A percentile compares a stretch with the other conserved stretches of the same genome.
phyloP scores from a whole-genome alignment of 2,888 invertebrate species.

The Tenthredo livida region DNA sequence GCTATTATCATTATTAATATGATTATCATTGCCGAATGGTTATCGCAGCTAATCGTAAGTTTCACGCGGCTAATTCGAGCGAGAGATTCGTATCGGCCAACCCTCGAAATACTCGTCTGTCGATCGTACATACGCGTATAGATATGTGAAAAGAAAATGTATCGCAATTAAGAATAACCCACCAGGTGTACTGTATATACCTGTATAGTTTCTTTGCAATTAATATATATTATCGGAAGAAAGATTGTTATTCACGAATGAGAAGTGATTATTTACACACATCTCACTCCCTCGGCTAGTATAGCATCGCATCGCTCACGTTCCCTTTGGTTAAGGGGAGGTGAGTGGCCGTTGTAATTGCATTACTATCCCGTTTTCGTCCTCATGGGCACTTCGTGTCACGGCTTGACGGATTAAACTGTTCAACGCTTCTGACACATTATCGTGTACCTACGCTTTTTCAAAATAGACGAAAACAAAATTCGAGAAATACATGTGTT shows the following conservation, averaged over 20 bases:
- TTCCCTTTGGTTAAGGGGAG: constrained; percentile 58
- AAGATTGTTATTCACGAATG: constrained; percentile 14
- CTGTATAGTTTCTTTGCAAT: not conserved
- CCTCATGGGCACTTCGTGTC: constrained; percentile 70
- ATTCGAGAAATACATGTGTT: not conserved
- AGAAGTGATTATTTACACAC: constrained; percentile 28
- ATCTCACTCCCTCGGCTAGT: constrained; percentile 17
- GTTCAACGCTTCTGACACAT: constrained; percentile 71
- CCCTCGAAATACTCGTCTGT: not conserved
- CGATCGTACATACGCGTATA: too few relatives aligned
- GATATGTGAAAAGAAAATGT: not conserved
- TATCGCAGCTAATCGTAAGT: not conserved
- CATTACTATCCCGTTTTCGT: constrained; percentile 66
- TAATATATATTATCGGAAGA: not conserved
- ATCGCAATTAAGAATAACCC: not conserved
- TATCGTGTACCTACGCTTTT: constrained; percentile 15
- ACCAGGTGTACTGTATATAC: not conserved
- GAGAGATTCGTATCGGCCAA: not conserved
- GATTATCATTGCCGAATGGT: not conserved
- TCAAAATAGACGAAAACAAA: not conserved
- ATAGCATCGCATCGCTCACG: constrained; percentile 45
- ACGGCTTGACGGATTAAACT: constrained; percentile 76
- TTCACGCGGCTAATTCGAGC: not conserved
- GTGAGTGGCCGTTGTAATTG: constrained; percentile 66
- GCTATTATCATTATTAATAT: not conserved